Conservation (phyloP, 1,140 invertebrate genomes). For the Acromyrmex echinatior region DNA sequence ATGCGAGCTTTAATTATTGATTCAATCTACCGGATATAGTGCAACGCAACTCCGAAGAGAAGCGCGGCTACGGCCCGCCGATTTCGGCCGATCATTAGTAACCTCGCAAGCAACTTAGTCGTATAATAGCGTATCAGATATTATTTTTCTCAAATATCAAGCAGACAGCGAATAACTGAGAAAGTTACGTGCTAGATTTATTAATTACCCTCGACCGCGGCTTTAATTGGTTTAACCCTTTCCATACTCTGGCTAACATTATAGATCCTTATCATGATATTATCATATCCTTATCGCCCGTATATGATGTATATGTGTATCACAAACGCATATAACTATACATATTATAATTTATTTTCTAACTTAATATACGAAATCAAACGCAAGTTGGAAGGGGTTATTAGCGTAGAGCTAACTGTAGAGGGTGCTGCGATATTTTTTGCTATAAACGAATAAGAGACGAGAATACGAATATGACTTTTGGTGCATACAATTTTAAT, state of each 20-base stretch:
- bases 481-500: slow-evolving; percentile 1
- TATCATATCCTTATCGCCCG: background rate
- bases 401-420: background rate
- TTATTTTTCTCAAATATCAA: slow-evolving; percentile 59
- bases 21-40: slow-evolving; percentile 6
- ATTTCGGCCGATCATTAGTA: slow-evolving; percentile 44
- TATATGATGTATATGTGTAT: background rate
- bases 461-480: background rate
- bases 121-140: slow-evolving; percentile 45
- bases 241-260: background rate
- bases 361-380: background rate
- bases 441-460: background rate
- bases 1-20: slow-evolving; percentile 20
- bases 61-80: slow-evolving; percentile 35
- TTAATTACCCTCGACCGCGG: slow-evolving; percentile 31
- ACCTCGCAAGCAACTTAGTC: slow-evolving; percentile 71
- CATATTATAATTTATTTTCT: background rate
- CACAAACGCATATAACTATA: background rate
- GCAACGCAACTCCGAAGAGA: slow-evolving; percentile 59
- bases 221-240: background rate
- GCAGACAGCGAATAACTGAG: slow-evolving; percentile 37
- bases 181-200: slow-evolving; percentile 30
- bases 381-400: background rate
- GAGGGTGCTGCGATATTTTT: background rate
- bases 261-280: background rate